Base-by-base conservation (phyloP, 2,113 vertebrate genomes). In the Hylia prasina region DNA sequence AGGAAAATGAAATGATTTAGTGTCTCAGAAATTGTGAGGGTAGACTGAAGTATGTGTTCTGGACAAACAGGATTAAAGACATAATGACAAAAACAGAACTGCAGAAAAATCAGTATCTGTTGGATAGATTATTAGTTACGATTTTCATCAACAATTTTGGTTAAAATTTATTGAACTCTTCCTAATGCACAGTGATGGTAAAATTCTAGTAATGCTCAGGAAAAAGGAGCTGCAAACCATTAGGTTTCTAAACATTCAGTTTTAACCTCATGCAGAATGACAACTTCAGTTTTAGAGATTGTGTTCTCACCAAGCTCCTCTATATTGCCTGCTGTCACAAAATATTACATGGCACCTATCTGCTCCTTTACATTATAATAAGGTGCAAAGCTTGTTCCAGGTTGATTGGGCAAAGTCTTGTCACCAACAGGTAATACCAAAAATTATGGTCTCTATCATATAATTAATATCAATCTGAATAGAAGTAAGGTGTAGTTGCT, bases 1-100 rank as follows among this genome's bases (percentile, higher is more conserved):
- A 87, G 63, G 42, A 78, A 83, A 91, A 91, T 78, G 6, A 94
- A 94, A 93, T 85, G 10, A 95, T 79, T 89, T 72, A 87, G 27
- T 50, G 30, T 54, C 61, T 89, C 81, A 85, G n/a, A 91, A 95
- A 93, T 24, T 13, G 33, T 4, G 16, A 91, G 53, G 10, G 35
- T 72, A 18, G 51, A 81, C 18, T 60, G 35, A 40, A 87, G n/a
- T 25, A 58, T n/a, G 39, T 76, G 50, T 39, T 72, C 44, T 91
- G 61, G 65, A 93, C 53, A 87, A 94, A 85, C 1, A 89, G 66
- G 31, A 89, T 89, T 91, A 93, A 87, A 91, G 48, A 76, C 15
- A 37, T 84, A 85, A 91, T 80, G 66, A 58, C 53, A 94, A 76
- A 87, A 97, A 20, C 85, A 89, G 61, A 92, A 50, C 57, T 77